phyloP scores from a whole-genome alignment of 2,888 invertebrate genomes.

The Ochropleura plecta region DNA sequence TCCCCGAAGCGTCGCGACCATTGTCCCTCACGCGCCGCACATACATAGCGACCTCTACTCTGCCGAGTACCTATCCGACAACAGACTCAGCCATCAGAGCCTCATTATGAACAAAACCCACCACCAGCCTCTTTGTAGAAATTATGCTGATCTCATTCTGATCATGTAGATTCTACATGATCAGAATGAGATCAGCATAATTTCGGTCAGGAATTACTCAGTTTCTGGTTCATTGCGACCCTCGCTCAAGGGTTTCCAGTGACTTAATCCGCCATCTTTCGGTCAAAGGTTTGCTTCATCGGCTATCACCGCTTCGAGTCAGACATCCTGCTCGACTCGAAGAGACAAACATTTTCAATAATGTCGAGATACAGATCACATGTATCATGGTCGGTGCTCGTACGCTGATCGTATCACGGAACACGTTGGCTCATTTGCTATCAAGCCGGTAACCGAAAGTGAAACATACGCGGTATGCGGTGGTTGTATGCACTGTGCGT shows the following conservation, averaged over 20 bases:
- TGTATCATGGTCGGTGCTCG: not conserved
- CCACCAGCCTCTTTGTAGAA: not conserved
- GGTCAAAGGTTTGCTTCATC: not conserved
- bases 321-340: not conserved
- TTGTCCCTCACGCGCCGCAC: slow-evolving; percentile 74
- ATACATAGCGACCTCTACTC: slow-evolving; percentile 61
- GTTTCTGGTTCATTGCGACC: not conserved
- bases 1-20: slow-evolving; percentile 77
- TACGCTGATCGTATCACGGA: slow-evolving; percentile 26
- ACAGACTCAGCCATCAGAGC: too few relatives aligned
- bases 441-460: slow-evolving; percentile 24
- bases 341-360: not conserved
- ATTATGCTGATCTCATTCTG: too few relatives aligned
- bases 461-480: slow-evolving; percentile 4
- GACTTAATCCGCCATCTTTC: not conserved
- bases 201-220: not conserved
- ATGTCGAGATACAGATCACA: not conserved
- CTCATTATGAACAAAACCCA: not conserved
- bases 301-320: not conserved
- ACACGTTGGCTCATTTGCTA: slow-evolving; percentile 12
- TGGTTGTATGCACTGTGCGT: not conserved
- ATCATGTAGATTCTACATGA: too few relatives aligned
- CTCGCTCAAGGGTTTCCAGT: not conserved
- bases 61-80: not conserved
- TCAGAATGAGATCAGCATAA: not conserved